Base-by-base conservation (phyloP, 2,888 invertebrate species). In the Erynnis tages region DNA sequence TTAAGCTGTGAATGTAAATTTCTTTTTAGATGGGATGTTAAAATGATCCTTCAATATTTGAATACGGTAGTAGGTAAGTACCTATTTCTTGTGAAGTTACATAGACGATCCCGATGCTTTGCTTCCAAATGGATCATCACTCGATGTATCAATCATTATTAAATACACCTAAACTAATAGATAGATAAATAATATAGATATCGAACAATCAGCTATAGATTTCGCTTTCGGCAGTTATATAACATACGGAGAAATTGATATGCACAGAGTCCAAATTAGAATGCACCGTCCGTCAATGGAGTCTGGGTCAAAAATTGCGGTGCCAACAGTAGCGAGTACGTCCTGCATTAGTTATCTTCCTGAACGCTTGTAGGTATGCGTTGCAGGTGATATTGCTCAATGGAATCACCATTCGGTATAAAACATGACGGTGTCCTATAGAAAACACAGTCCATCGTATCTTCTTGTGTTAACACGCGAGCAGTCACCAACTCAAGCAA, bases 401-500 rank as follows among this genome's bases (percentile, higher is more conserved):
- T 59, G 59, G 71, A 74, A 75, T 69, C 61, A 60, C 61, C 69
- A 67, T 67, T 69, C 65, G 57, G 76, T 88, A 88, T 88, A 88
- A 79, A 88, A 85, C 71, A 71, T 79, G 74, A 75, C 63, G 74
- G 72, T 67, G 70, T 70, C 73, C 75, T 72, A 71, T 69, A 79
- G 74, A 82, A 71, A 67, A 66, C 78, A 87, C 86, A 88, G 82
- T 87, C 73, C 68, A 78, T 71, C 66, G 67, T 64, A 73, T 66
- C 69, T 68, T 69, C 71, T 74, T 65, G 66, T 66, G 65, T 68
- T 48, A 69, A 76, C 71, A 67, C 66, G 79, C 79, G 77, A 85
- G 87, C 86, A 87, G 88, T 88, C 87, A 87, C 85, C 66, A 70
- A 59, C 62, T 64, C 70, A 75, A 81, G 81, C 79, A 87, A 75